Conservation (phyloP, 2,797 vertebrate genomes). For the Enteromius paludinosus region DNA sequence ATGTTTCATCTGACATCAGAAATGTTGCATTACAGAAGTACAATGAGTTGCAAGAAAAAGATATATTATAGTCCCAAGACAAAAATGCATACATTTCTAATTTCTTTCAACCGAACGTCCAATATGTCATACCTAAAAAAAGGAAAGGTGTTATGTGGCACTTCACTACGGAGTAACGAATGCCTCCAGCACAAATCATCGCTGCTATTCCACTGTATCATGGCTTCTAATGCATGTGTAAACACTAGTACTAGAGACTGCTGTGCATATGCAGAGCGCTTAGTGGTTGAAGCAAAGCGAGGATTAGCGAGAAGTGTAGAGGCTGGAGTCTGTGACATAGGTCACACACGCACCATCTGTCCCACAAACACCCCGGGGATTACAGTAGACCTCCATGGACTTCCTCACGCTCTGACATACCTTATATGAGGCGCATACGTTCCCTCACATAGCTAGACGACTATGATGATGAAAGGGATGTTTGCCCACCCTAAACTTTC, state of each 20-base stretch:
- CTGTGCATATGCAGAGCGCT: slow-evolving; percentile 45
- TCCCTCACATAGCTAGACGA: slow-evolving; percentile 2
- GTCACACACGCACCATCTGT: slow-evolving; percentile 74
- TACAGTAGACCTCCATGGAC: slow-evolving; percentile 64
- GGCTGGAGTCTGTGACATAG: slow-evolving; percentile 52
- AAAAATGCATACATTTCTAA: neutral
- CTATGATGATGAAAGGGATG: neutral
- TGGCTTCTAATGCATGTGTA: slow-evolving; percentile 31
- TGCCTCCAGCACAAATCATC: neutral
- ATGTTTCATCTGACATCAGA: neutral
- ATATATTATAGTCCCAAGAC: neutral
- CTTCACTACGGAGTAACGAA: neutral
- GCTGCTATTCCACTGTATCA: neutral
- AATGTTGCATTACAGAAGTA: neutral
- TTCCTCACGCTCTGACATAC: slow-evolving; percentile 40
- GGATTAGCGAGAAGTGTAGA: slow-evolving; percentile 56
- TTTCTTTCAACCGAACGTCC: neutral
- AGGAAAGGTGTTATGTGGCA: neutral
- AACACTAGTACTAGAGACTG: slow-evolving; percentile 3
- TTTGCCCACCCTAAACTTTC: neutral
- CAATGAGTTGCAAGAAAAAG: neutral
- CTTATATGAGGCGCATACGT: slow-evolving; percentile 17
- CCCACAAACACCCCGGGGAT: slow-evolving; percentile 75
- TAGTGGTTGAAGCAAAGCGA: slow-evolving; percentile 42
- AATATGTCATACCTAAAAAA: neutral